Conservation (phyloP, 2,888 invertebrate genomes). For the Heliconius ethilla region DNA sequence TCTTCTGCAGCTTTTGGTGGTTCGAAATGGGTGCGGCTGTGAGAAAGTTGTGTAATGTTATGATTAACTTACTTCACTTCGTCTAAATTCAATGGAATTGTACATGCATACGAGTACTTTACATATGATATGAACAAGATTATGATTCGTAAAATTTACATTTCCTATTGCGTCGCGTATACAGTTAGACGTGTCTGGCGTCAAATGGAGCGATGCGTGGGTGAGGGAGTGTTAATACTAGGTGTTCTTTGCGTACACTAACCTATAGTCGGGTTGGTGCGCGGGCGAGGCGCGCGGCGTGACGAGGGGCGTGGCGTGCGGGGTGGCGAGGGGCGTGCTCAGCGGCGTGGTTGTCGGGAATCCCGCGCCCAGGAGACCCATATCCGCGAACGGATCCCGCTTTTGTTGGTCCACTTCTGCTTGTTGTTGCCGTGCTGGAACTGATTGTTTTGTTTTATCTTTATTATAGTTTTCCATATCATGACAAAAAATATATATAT, state of each 20-base stretch:
- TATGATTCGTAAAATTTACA: too few species aligned
- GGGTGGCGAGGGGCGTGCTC: conserved; percentile 60
- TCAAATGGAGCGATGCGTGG: background rate
- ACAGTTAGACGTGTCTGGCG: too few species aligned
- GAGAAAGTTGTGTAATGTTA: conserved; percentile 47
- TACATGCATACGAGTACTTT: too few species aligned
- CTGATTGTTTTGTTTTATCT: background rate
- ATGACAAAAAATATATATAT: too few species aligned
- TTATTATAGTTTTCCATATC: too few species aligned
- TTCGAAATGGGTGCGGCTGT: conserved; percentile 88
- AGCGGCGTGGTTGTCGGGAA: conserved; percentile 57
- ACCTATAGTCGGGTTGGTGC: conserved; percentile 77
- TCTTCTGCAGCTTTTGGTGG: conserved; percentile 71
- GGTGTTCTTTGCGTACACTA: background rate
- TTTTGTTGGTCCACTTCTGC: conserved; percentile 62
- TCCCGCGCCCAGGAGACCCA: conserved; percentile 72
- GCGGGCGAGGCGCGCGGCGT: conserved; percentile 69
- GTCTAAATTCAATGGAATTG: too few species aligned
- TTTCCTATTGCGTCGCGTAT: too few species aligned
- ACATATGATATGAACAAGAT: too few species aligned
- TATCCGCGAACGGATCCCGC: conserved; percentile 88
- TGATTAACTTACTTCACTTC: background rate
- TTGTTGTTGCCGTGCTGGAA: conserved; percentile 66
- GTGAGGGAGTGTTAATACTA: background rate
- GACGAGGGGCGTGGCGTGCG: conserved; percentile 56